A percentile compares a stretch with the other conserved stretches of the same genome.
phyloP scores from a whole-genome alignment of 2,888 invertebrate species.

The Ectemnius continuus region DNA sequence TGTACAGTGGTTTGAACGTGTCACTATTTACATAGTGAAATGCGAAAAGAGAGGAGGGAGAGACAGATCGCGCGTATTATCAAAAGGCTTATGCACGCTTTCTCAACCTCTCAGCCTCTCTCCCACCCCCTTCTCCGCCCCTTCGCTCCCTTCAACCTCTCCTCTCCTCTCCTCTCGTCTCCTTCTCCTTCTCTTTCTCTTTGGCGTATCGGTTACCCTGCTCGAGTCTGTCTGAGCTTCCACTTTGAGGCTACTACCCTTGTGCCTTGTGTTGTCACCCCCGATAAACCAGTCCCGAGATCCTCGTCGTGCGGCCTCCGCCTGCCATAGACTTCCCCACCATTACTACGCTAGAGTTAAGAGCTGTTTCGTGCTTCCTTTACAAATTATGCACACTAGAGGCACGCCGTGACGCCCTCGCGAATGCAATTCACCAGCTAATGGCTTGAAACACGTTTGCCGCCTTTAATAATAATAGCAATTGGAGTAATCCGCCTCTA shows the following conservation, averaged over 20 bases:
- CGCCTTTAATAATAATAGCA: constrained; percentile 60
- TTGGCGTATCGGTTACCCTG: constrained; percentile 11
- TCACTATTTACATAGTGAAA: constrained; percentile 64
- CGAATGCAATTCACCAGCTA: constrained; percentile 35
- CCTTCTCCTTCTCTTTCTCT: constrained; percentile 1
- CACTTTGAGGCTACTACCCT: neutral
- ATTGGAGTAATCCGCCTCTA: constrained; percentile 52
- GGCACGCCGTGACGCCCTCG: neutral
- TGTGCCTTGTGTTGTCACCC: constrained; percentile 1
- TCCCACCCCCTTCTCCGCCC: constrained; percentile 14
- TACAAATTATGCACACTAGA: constrained; percentile 22
- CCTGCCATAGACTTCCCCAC: too few species aligned
- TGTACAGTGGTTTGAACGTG: constrained; percentile 66
- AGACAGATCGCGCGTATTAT: constrained; percentile 45
- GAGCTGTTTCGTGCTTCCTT: constrained; percentile 18
- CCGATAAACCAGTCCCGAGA: too few species aligned
- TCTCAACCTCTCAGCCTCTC: constrained; percentile 49
- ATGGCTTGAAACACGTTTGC: constrained; percentile 56
- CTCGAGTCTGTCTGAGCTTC: constrained; percentile 21
- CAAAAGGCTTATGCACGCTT: constrained; percentile 48
- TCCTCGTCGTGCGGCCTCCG: too few species aligned
- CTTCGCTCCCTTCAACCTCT: constrained; percentile 30
- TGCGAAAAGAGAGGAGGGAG: constrained; percentile 49
- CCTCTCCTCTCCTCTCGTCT: neutral
- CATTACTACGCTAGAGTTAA: constrained; percentile 12